Percentiles rank a stretch among this genome's conserved stretches.
Conservation (phyloP, 2,797 vertebrate species). For the Todus mexicanus region DNA sequence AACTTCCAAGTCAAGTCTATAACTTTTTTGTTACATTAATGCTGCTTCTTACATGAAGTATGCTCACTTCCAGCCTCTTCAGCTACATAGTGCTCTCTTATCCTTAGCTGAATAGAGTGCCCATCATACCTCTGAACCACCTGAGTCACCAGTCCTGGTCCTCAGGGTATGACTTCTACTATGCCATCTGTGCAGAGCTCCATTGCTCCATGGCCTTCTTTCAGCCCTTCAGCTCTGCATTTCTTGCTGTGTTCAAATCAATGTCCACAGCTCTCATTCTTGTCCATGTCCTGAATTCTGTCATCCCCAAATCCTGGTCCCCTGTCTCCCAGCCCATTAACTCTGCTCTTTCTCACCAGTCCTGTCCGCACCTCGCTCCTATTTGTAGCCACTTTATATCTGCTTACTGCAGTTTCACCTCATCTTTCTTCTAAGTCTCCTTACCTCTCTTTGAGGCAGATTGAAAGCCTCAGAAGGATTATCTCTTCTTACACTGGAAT, state of each 20-base stretch:
- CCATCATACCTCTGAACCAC: neutral
- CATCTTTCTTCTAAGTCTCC: neutral
- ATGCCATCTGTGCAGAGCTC: neutral
- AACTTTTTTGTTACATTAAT: neutral
- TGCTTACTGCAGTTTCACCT: neutral
- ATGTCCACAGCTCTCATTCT: neutral
- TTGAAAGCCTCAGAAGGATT: neutral
- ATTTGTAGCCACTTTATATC: neutral
- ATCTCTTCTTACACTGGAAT: neutral
- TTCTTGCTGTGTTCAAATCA: neutral
- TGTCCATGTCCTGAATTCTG: neutral
- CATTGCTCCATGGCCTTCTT: neutral
- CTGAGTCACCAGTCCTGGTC: neutral
- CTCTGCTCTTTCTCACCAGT: neutral
- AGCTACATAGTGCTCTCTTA: neutral
- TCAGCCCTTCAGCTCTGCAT: neutral
- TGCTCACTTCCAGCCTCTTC: neutral
- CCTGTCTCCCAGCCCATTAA: neutral
- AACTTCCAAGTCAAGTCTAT: neutral
- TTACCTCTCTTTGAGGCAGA: neutral
- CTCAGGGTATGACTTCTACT: neutral
- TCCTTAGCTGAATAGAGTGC: fast-evolving
- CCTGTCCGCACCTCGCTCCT: neutral
- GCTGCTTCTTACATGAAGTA: neutral
- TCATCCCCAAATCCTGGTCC: neutral